A percentile compares a stretch with the other conserved stretches of the same genome.
Evolutionary conservation across 2,797 vertebrate genomes (phyloP).

Genomic region (Prunella strophiata): DNA sequence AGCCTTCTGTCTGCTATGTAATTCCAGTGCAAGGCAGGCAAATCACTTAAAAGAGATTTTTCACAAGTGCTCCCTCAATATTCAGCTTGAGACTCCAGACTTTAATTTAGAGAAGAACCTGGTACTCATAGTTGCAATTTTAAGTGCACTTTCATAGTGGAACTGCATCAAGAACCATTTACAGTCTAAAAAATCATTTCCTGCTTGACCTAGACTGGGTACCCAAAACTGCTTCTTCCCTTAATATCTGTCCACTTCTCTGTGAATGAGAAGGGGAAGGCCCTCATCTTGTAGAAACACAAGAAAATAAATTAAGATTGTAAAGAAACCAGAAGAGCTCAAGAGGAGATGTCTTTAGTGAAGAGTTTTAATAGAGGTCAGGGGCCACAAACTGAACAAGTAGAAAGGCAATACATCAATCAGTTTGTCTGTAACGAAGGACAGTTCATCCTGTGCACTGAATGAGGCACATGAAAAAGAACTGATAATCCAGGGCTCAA

Average conservation of each 20-base stretch:
- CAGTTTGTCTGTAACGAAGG: not conserved
- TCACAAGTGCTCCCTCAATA: constrained; percentile 37
- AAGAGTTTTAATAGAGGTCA: constrained; percentile 42
- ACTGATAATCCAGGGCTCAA: not conserved
- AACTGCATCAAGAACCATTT: constrained; percentile 38
- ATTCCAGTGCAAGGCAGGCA: not conserved
- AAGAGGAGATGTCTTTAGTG: constrained; percentile 32
- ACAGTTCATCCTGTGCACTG: not conserved
- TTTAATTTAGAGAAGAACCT: constrained; percentile 49
- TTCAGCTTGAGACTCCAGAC: constrained; percentile 15
- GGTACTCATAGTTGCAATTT: constrained; percentile 12
- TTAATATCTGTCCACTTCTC: constrained; percentile 31
- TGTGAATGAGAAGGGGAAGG: constrained; percentile 44
- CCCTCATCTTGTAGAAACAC: constrained; percentile 44
- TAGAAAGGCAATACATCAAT: not conserved
- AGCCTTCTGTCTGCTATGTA: not conserved
- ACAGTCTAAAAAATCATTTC: constrained; percentile 24
- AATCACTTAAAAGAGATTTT: constrained; percentile 38
- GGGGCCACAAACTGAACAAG: not conserved
- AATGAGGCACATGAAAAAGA: not conserved
- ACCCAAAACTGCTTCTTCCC: constrained; percentile 26
- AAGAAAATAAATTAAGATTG: constrained; percentile 60
- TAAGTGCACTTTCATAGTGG: constrained; percentile 33
- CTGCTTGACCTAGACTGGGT: constrained; percentile 48
- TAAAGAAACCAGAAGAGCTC: not conserved